Conservation (phyloP, 2,797 vertebrate species). For the Eremophila alpestris region DNA sequence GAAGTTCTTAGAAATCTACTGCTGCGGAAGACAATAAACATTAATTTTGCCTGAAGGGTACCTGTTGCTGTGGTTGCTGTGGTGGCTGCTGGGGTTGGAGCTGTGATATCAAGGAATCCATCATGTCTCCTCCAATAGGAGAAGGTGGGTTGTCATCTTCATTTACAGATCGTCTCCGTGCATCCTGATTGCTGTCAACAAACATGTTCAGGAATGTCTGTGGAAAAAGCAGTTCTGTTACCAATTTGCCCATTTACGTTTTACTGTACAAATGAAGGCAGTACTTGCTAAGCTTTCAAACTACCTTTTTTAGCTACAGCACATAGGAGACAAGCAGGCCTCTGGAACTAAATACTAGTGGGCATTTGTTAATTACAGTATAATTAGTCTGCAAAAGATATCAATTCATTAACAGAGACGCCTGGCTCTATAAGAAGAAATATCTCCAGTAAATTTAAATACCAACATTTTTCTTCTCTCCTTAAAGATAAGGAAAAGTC, state of each 20-base stretch:
- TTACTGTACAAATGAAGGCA: background rate
- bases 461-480: background rate
- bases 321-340: background rate
- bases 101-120: slow-evolving; percentile 91
- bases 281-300: background rate
- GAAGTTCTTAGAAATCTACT: background rate
- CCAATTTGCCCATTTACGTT: background rate
- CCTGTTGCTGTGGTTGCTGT: slow-evolving; percentile 75
- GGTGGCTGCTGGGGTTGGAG: slow-evolving; percentile 83
- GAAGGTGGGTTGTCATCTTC: slow-evolving; percentile 99
- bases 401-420: background rate
- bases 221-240: slow-evolving; percentile 32
- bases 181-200: slow-evolving; percentile 98
- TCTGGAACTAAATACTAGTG: background rate
- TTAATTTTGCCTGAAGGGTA: slow-evolving; percentile 47
- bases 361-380: background rate
- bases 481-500: background rate
- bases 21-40: background rate
- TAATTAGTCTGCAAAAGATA: background rate
- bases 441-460: background rate
- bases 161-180: slow-evolving; percentile 93
- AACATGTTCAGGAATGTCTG: slow-evolving; percentile 99
- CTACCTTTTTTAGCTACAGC: background rate
- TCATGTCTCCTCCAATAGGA: slow-evolving; percentile 91
- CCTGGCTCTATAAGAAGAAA: background rate